phyloP scores from a whole-genome alignment of 2,113 vertebrate genomes.

The Leptobrachium ailaonicum region DNA sequence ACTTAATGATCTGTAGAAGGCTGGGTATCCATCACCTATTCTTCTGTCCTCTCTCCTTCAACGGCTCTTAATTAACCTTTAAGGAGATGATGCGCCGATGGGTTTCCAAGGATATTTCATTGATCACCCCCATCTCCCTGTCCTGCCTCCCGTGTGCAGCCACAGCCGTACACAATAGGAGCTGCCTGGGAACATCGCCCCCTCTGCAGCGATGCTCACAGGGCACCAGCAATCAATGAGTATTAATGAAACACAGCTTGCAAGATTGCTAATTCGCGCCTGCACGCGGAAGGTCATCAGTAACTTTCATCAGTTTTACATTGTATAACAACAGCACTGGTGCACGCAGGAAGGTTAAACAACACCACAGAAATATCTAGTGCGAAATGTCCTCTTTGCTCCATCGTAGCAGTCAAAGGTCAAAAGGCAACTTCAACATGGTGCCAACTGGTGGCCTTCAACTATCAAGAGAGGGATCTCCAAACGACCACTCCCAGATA shows the following conservation, averaged over 20 bases:
- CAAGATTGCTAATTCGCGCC: constrained; percentile 78
- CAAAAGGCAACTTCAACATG: no score
- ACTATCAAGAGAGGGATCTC: no score
- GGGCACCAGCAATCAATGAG: constrained; percentile 67
- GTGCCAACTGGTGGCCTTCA: no score
- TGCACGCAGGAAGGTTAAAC: background rate
- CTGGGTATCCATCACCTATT: constrained; percentile 64
- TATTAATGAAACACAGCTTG: constrained; percentile 71
- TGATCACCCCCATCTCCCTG: constrained; percentile 50
- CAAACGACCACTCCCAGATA: no score
- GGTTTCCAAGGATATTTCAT: constrained; percentile 64
- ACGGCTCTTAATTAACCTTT: constrained; percentile 83
- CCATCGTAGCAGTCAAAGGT: no score
- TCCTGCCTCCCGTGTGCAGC: constrained; percentile 39
- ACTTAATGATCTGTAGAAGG: constrained; percentile 82
- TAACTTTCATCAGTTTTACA: constrained; percentile 75
- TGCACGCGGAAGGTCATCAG: constrained; percentile 68
- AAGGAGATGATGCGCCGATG: constrained; percentile 69
- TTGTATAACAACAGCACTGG: background rate
- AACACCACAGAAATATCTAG: no score
- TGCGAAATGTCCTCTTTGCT: no score
- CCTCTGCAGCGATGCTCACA: constrained; percentile 54
- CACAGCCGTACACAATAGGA: constrained; percentile 38
- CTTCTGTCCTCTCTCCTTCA: constrained; percentile 65
- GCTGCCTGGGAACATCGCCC: constrained; percentile 56